Percentiles rank a stretch among this genome's conserved stretches.
These are phyloP conservation scores for Pocillopora meandrina DNA, from an alignment of 92 coral and sea anemone genomes.

Conservation along the genomic window DNA sequence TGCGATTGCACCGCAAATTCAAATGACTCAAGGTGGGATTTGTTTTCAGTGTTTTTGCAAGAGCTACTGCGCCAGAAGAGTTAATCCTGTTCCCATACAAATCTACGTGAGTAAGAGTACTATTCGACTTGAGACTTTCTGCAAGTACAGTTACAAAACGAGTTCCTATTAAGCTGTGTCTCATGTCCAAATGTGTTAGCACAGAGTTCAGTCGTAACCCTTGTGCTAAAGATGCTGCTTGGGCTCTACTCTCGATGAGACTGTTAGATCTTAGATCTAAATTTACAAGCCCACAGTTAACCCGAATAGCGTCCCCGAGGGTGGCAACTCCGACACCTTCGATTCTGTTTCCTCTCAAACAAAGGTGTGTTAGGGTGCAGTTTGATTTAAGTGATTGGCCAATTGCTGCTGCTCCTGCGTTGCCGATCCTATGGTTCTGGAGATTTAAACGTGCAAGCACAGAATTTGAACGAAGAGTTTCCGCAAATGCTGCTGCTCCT, in stretches of 20 bases:
- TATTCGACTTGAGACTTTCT: background rate
- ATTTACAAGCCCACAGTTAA: background rate
- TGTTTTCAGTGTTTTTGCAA: background rate
- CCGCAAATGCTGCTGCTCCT: conserved; percentile 7
- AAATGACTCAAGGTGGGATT: background rate
- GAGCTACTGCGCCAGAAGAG: background rate
- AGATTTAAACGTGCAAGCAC: background rate
- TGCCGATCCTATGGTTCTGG: background rate
- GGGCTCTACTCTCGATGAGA: background rate
- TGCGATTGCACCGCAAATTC: background rate
- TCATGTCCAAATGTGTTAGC: background rate
- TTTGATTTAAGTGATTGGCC: conserved; percentile 2
- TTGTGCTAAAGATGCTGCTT: background rate
- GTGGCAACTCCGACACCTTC: background rate
- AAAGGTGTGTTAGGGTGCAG: conserved; percentile 3
- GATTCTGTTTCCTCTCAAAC: background rate
- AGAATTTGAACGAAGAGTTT: conserved; percentile 18
- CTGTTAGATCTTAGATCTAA: background rate
- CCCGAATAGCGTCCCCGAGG: background rate
- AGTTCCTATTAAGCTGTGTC: background rate
- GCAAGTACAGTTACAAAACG: background rate
- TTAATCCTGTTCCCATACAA: background rate
- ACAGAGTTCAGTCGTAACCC: background rate
- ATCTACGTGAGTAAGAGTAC: background rate
- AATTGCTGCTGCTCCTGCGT: conserved; percentile 10